Evolutionary conservation across 2,113 vertebrate genomes (phyloP).

Genomic region (Ceyx margarethae): DNA sequence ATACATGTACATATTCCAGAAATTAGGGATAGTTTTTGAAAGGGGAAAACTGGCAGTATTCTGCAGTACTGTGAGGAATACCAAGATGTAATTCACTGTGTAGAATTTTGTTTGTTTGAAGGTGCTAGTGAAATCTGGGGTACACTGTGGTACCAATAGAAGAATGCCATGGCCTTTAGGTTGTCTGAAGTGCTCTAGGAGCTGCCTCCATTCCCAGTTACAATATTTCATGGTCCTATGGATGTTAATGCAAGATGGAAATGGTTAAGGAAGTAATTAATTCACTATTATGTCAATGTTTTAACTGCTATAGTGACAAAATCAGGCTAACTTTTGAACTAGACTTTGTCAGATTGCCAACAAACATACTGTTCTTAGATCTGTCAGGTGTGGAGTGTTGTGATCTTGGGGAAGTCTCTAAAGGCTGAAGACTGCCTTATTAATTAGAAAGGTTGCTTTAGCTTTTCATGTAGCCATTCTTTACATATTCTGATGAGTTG

Average conservation of each 20-base stretch:
- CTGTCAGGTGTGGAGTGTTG: not conserved
- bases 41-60: not conserved
- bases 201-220: not conserved
- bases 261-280: not conserved
- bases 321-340: not conserved
- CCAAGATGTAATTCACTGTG: not conserved
- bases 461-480: not conserved
- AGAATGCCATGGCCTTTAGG: not conserved
- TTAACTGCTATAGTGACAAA: conserved; percentile 2
- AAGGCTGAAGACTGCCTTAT: not conserved
- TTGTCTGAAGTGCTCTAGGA: not conserved
- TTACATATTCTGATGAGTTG: not conserved
- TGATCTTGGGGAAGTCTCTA: not conserved
- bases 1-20: not conserved
- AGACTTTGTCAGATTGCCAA: not conserved
- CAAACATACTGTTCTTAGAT: not conserved
- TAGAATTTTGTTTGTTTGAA: not conserved
- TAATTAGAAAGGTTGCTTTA: not conserved
- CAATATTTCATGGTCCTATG: not conserved
- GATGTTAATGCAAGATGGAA: not conserved
- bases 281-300: not conserved
- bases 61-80: not conserved
- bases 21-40: not conserved
- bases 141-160: not conserved
- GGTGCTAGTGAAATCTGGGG: not conserved